A percentile compares a stretch with the other conserved stretches of the same genome.
Conservation (phyloP, 2,113 vertebrate genomes). For the Gavialis gangeticus region DNA sequence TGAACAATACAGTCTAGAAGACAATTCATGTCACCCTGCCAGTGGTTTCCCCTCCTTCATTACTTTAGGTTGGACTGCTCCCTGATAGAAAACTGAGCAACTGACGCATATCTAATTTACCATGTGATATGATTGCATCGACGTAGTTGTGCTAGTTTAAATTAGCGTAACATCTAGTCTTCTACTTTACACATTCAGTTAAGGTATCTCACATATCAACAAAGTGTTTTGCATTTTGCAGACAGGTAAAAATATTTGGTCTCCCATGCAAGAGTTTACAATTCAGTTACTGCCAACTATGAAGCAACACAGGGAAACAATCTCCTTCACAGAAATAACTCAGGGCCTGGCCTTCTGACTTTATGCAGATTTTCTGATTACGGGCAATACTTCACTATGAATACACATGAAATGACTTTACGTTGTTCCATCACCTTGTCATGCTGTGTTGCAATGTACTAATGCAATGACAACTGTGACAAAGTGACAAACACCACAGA, state of each 20-base stretch:
- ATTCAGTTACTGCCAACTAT: neutral
- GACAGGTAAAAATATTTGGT: neutral
- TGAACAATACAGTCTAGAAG: neutral
- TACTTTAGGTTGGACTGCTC: neutral
- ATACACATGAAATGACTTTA: neutral
- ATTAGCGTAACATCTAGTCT: neutral
- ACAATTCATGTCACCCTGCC: rapidly evolving
- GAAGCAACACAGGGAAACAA: neutral
- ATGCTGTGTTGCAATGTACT: neutral
- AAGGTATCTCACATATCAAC: neutral
- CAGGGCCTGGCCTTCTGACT: neutral
- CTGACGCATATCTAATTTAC: neutral
- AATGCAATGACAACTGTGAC: neutral
- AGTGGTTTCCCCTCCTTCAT: neutral
- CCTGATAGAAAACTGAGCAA: neutral
- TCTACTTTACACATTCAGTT: neutral
- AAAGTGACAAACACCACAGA: neutral
- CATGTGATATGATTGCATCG: neutral
- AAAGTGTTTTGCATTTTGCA: neutral
- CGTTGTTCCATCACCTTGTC: neutral
- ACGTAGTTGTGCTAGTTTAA: neutral
- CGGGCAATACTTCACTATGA: neutral
- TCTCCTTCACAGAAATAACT: neutral
- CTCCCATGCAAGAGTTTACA: neutral
- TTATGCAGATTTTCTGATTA: neutral